phyloP scores from a whole-genome alignment of 2,113 vertebrate species.

The Jacana jacana region DNA sequence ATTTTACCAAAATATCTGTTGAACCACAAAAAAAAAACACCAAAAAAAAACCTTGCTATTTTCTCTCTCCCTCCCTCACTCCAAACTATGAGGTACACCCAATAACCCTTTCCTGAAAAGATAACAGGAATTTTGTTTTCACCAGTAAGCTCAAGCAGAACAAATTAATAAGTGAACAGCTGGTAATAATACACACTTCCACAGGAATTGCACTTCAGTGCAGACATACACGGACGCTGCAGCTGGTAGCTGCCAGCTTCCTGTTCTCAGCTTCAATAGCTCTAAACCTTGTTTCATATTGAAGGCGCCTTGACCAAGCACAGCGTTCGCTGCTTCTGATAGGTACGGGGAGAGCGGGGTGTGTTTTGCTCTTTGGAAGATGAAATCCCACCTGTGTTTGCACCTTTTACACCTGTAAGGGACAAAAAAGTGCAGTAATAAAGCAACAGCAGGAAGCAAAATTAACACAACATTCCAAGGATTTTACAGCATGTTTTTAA shows the following conservation, averaged over 20 bases:
- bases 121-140: background rate
- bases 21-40: background rate
- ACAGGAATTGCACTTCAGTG: background rate
- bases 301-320: background rate
- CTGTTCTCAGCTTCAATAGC: background rate
- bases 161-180: background rate
- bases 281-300: background rate
- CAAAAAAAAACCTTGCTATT: too few species aligned
- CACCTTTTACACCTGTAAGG: background rate
- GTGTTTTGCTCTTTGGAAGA: background rate
- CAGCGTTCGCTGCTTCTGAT: background rate
- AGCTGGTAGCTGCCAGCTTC: background rate
- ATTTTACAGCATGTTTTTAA: background rate
- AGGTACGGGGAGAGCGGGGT: fast-evolving
- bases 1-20: background rate
- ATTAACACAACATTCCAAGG: background rate
- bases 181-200: background rate
- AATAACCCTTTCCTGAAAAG: background rate
- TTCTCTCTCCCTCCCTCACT: background rate
- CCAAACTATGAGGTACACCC: background rate
- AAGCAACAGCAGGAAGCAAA: background rate
- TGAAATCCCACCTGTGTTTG: background rate
- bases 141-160: background rate
- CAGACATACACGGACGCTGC: background rate
- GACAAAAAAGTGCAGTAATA: background rate